Base-by-base conservation (phyloP, 2,113 vertebrate species). In the Stercorarius parasiticus region DNA sequence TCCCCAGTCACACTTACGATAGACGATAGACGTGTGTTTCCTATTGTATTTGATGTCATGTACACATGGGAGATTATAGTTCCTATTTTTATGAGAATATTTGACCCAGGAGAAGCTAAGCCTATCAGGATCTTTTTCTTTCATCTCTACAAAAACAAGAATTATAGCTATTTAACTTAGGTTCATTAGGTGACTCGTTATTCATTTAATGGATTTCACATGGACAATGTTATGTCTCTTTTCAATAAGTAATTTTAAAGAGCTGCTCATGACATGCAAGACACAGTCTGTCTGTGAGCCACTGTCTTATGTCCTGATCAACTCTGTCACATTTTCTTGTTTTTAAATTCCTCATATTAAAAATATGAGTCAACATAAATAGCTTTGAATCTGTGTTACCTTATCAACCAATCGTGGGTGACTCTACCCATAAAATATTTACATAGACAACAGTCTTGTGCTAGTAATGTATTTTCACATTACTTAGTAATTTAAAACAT, bases 401-500 rank as follows among this genome's bases (percentile, higher is more conserved):
- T 96, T 96, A 88, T 96, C 95, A 96, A 96, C 79, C 85, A 84
- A 15, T 49, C 26, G 22, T 0, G 5, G 9, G 78, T 90, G 94
- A 97, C 82, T 90, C 79, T 94, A 78, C 45, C 49, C 84, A 66
- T 77, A 70, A 97, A 96, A 59, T 93, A 94, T 97, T 97, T 95
- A 91, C 88, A 82, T 42, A 90, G 85, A 91, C 64, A 94, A 79
- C 92, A 90, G 81, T 88, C 90, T 81, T 93, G 83, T 83, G 49
- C 61, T 93, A 32, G 76, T 70, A 80, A 97, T 89, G 67, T 93
- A 78, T 97, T 97, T 97, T 97, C 92, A 87, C 91, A 95, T 96
- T 96, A 77, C 80, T 95, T 82, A 96, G 90, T 92, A 82, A 97
- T 95, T 96, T 96, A 90, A 97, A 95, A 96, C 74, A 93, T 64